phyloP scores from a whole-genome alignment of 2,888 invertebrate species.

The Holacanthella duospinosa region DNA sequence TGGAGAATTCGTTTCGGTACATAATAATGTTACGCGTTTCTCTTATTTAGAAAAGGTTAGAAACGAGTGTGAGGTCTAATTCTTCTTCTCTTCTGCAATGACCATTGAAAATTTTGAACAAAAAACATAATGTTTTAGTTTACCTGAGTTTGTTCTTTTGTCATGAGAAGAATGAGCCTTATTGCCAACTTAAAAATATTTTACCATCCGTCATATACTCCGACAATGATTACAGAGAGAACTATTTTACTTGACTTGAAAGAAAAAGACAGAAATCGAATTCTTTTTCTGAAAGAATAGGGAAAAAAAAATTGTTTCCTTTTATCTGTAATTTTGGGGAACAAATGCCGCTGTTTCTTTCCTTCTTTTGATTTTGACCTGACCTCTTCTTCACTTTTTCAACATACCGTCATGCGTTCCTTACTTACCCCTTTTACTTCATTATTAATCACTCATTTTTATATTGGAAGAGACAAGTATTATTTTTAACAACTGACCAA shows the following conservation, averaged over 20 bases:
- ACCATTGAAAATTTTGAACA: conserved; percentile 14
- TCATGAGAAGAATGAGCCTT: conserved; percentile 17
- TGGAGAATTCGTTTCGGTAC: too few species aligned
- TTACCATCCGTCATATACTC: conserved; percentile 27
- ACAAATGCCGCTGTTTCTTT: conserved; percentile 30
- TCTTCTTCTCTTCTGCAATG: conserved; percentile 30
- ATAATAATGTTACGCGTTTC: too few species aligned
- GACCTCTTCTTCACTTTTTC: background rate
- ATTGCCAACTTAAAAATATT: conserved; percentile 34
- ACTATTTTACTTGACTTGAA: conserved; percentile 11
- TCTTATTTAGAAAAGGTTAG: conserved; percentile 1
- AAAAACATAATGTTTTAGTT: conserved; percentile 2
- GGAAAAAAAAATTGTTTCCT: conserved; percentile 15
- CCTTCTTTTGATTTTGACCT: background rate
- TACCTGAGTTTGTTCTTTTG: conserved; percentile 17
- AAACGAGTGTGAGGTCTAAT: conserved; percentile 29
- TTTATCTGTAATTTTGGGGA: conserved; percentile 37
- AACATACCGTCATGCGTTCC: background rate
- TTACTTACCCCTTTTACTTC: background rate
- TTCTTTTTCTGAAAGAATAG: conserved; percentile 22
- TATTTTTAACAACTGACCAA: too few species aligned
- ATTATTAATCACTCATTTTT: background rate
- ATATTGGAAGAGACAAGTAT: too few species aligned
- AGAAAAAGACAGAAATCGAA: conserved; percentile 25
- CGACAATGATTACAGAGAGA: conserved; percentile 36